These are phyloP conservation scores for Rhea pennata DNA, from an alignment of 2,113 vertebrate genomes.

Conservation along the genomic window DNA sequence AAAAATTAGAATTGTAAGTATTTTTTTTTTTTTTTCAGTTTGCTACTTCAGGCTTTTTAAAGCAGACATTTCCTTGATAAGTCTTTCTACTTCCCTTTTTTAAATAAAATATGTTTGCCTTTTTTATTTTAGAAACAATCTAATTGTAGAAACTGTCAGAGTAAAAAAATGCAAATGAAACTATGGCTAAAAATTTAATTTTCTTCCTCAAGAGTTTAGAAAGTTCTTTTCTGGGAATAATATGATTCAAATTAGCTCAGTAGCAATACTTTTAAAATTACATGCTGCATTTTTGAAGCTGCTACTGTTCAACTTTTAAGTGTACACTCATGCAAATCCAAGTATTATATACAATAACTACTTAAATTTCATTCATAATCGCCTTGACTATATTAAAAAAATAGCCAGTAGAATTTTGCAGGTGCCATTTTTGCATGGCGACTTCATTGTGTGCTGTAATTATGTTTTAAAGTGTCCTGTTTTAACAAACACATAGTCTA, in stretches of 20 bases:
- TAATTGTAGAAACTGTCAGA: constrained; percentile 14
- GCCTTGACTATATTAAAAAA: not conserved
- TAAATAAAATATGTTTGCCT: constrained; percentile 32
- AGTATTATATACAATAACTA: not conserved
- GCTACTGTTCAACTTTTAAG: not conserved
- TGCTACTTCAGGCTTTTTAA: not conserved
- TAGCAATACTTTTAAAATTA: constrained; percentile 12
- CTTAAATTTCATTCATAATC: not conserved
- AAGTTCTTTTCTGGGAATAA: constrained; percentile 7
- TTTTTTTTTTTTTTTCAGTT: not conserved
- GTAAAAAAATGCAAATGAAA: constrained; percentile 47
- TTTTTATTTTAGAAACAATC: constrained; percentile 33
- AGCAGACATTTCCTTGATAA: not conserved
- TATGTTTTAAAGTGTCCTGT: not conserved
- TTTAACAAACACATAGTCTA: not conserved
- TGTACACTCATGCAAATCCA: not conserved
- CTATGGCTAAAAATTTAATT: constrained; percentile 13
- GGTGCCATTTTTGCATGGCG: not conserved
- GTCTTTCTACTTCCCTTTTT: not conserved
- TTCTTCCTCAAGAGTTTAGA: not conserved
- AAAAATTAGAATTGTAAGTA: not conserved
- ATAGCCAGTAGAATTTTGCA: not conserved
- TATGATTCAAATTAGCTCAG: constrained; percentile 11
- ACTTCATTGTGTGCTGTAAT: not conserved
- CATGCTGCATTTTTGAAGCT: not conserved